A percentile compares a stretch with the other conserved stretches of the same genome.
Conservation (phyloP, 2,888 invertebrate species). For the Seira ritae region DNA sequence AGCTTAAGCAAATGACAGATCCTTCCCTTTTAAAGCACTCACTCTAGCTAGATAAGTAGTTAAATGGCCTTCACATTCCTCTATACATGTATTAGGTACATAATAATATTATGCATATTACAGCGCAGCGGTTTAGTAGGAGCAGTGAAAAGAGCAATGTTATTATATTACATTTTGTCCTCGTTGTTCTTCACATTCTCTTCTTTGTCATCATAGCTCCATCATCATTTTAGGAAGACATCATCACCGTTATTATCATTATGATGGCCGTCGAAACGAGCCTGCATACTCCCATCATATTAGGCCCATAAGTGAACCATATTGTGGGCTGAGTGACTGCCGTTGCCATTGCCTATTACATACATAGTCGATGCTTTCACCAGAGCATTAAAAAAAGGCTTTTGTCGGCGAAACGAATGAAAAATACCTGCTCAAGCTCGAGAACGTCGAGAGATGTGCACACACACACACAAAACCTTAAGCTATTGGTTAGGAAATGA, state of each 20-base stretch:
- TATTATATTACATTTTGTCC: conserved; percentile 29
- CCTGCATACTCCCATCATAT: conserved; percentile 17
- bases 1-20: not conserved
- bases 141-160: not conserved
- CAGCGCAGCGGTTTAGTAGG: not conserved
- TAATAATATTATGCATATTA: not conserved
- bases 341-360: too few species aligned
- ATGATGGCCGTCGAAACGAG: conserved; percentile 58
- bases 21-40: not conserved
- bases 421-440: not conserved
- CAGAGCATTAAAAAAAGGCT: too few species aligned
- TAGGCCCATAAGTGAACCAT: not conserved
- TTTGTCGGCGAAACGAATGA: too few species aligned
- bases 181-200: conserved; percentile 8
- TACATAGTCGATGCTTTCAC: too few species aligned
- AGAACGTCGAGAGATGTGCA: not conserved
- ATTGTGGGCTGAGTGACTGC: too few species aligned
- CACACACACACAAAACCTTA: not conserved
- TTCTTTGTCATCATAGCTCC: conserved; percentile 49
- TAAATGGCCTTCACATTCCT: conserved; percentile 47
- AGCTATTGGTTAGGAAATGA: conserved; percentile 33
- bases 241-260: conserved; percentile 62
- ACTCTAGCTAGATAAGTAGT: conserved; percentile 26
- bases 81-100: conserved; percentile 19
- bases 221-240: conserved; percentile 53